Percentiles rank a stretch among this genome's conserved stretches.
phyloP scores from a whole-genome alignment of 2,888 invertebrate genomes.

The Laspeyria flexula region DNA sequence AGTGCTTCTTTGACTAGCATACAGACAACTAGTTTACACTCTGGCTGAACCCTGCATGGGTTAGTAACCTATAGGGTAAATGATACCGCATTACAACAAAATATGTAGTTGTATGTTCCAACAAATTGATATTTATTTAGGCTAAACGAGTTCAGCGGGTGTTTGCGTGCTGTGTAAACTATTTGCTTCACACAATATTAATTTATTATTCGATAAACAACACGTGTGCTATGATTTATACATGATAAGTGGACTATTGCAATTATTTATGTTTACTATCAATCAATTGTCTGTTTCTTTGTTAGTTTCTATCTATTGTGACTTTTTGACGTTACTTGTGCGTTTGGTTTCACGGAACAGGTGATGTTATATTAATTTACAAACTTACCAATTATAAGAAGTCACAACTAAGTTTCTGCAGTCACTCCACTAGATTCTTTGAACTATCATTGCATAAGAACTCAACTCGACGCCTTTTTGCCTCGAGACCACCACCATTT shows the following conservation, averaged over 20 bases:
- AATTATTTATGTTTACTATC: not conserved
- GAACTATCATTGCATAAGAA: too few species aligned
- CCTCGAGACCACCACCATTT: too few species aligned
- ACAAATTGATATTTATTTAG: conserved; percentile 28
- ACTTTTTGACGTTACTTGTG: not conserved
- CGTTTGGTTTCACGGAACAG: not conserved
- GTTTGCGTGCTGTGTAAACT: conserved; percentile 9
- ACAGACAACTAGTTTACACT: too few species aligned
- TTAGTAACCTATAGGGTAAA: not conserved
- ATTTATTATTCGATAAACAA: conserved; percentile 13
- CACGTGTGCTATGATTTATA: conserved; percentile 5
- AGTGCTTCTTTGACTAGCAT: too few species aligned
- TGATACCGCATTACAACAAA: not conserved
- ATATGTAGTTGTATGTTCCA: not conserved
- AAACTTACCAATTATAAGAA: too few species aligned
- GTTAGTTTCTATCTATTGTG: not conserved
- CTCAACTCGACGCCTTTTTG: too few species aligned
- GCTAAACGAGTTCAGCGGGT: conserved; percentile 4
- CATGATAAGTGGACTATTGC: not conserved
- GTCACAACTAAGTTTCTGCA: too few species aligned
- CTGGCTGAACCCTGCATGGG: not conserved
- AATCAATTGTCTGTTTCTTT: not conserved
- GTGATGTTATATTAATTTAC: not conserved
- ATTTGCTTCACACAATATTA: conserved; percentile 10
- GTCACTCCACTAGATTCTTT: too few species aligned